Base-by-base conservation (phyloP, 2,113 vertebrate genomes). In the Eubucco bourcierii region DNA sequence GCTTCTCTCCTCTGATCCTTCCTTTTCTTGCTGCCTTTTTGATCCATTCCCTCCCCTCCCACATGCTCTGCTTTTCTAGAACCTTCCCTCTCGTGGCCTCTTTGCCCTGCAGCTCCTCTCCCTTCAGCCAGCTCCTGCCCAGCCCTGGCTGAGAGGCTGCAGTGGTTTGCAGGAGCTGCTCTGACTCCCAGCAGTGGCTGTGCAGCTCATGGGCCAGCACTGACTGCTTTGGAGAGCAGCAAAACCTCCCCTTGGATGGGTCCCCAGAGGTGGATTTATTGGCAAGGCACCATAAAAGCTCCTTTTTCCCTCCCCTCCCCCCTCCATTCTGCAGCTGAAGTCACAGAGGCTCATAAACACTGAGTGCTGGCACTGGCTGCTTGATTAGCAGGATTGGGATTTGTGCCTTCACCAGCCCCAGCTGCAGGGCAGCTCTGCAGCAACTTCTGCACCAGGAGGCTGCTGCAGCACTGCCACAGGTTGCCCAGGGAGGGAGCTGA, bases 211-310 rank as follows among this genome's bases (percentile, higher is more conserved):
- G 93, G 96, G 65, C 93, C 91, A 31, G 88, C 96, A 25, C 70
- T n/a, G 79, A 80, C 94, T 82, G 93, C 94, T 73, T 76, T 96
- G 60, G 97, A 93, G 87, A 97, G 96, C 88, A 96, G 96, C 77
- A 95, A 98, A 95, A 98, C 79, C 84, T 97, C 66, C 97, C 96
- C 68, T 97, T 97, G 41, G 97, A 97, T 88, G 97, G 97, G 9
- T 98, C 97, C 46, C 74, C 90, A 23, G 97, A 96, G 78, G 94
- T 64, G 65, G 96, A 94, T 80, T 97, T 90, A 93, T 97, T 66
- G 97, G 95, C 96, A 88, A 93, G 97, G 88, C 7, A 55, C 37
- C 74, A 70, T 94, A 87, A 87, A 82, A 91, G 60, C 14, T 41
- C 19, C 20, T 76, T 78, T 59, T 65, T 39, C 37, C 37, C 47